Percentiles rank a stretch among this genome's conserved stretches.
Evolutionary conservation across 53 echinoderm and acorn worm genomes (phyloP).

Genomic region (Temnopleurus reevesii): DNA sequence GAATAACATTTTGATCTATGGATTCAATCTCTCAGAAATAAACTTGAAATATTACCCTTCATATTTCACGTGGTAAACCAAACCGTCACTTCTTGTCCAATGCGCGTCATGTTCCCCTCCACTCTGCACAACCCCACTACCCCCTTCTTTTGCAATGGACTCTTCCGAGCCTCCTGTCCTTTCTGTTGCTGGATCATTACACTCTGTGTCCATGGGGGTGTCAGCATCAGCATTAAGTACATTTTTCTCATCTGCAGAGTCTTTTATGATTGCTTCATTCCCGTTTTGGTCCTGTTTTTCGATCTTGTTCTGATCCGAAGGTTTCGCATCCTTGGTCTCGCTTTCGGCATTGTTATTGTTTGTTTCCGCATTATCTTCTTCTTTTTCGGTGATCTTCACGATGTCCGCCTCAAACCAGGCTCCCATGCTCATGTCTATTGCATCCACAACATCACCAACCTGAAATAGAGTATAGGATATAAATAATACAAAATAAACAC

Average conservation of each 20-base stretch:
- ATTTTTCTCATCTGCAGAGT: conserved; percentile 3
- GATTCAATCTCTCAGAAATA: neutral
- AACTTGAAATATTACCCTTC: conserved; percentile 98
- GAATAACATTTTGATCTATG: too few species aligned
- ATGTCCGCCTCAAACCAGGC: conserved; percentile 99
- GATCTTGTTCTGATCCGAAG: neutral
- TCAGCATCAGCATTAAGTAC: conserved; percentile 2
- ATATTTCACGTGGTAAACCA: conserved; percentile 85
- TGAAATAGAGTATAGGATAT: too few species aligned
- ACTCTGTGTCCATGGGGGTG: conserved; percentile 46
- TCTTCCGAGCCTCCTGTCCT: conserved; percentile 28
- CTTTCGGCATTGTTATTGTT: conserved; percentile 60
- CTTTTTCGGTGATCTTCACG: conserved; percentile 64
- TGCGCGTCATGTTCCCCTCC: conserved; percentile 27
- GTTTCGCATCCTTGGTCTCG: conserved; percentile 27
- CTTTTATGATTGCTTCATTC: neutral
- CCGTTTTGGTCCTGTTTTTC: neutral
- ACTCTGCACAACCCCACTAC: neutral
- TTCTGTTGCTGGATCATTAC: conserved; percentile 30
- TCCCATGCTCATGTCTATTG: conserved; percentile 92
- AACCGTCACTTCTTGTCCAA: conserved; percentile 62
- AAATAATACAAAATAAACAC: too few species aligned
- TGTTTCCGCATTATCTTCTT: conserved; percentile 41
- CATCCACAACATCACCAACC: conserved; percentile 96
- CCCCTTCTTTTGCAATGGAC: conserved; percentile 44